Percentiles rank a stretch among this genome's conserved stretches.
phyloP scores from a whole-genome alignment of 1,140 invertebrate genomes.

The Helicoverpa armigera region DNA sequence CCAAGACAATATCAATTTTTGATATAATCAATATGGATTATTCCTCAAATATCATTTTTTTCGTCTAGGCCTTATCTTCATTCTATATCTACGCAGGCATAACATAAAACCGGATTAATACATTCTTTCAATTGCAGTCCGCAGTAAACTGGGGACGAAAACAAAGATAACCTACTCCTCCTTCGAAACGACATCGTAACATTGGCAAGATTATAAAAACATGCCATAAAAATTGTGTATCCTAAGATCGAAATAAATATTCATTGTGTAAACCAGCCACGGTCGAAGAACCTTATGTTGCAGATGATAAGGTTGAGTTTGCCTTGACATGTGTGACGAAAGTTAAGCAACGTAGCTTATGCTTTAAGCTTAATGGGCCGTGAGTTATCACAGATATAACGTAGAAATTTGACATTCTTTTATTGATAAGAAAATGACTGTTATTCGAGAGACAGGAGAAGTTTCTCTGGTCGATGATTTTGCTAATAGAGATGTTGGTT shows the following conservation, averaged over 20 bases:
- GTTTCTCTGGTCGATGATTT: slow-evolving; percentile 14
- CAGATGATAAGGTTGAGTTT: slow-evolving; percentile 8
- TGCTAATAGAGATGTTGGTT: slow-evolving; percentile 4
- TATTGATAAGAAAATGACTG: slow-evolving; percentile 48
- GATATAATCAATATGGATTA: too few relatives aligned
- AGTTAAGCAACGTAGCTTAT: slow-evolving; percentile 46
- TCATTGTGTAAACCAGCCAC: slow-evolving; percentile 25
- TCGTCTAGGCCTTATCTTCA: not conserved
- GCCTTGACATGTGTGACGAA: not conserved
- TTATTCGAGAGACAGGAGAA: slow-evolving; percentile 14
- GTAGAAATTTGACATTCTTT: slow-evolving; percentile 46
- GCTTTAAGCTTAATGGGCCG: slow-evolving; percentile 43
- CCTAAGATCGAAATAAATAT: slow-evolving; percentile 52
- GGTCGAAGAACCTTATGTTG: not conserved
- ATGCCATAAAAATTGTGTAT: slow-evolving; percentile 54
- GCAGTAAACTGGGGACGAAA: slow-evolving; percentile 7
- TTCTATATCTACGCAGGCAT: not conserved
- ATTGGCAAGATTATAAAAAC: slow-evolving; percentile 56
- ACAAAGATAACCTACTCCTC: slow-evolving; percentile 18
- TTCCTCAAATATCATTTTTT: too few relatives aligned
- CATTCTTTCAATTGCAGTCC: slow-evolving; percentile 12
- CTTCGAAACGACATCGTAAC: slow-evolving; percentile 45
- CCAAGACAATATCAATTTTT: too few relatives aligned
- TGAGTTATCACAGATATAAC: slow-evolving; percentile 44
- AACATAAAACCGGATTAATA: slow-evolving; percentile 16